Percentiles rank a stretch among this genome's conserved stretches.
These are phyloP conservation scores for Rhingia campestris DNA, from an alignment of 2,888 invertebrate genomes.

Conservation along the genomic window DNA sequence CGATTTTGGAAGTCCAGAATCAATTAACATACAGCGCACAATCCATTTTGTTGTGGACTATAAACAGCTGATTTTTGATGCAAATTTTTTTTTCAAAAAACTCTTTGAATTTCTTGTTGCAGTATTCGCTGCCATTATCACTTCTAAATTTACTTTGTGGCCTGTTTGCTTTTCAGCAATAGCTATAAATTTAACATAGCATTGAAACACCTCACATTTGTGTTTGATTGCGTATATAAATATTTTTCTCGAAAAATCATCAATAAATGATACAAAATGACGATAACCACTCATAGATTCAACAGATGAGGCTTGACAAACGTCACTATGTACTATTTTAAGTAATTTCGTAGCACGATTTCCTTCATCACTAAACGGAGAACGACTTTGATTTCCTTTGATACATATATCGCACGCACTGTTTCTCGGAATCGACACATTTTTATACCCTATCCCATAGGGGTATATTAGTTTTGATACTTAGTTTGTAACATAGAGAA, in stretches of 20 bases:
- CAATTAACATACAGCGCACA: conserved; percentile 46
- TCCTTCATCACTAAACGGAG: conserved; percentile 64
- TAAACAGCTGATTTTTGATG: conserved; percentile 57
- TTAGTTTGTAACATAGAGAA: too few species aligned
- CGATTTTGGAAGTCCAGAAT: too few species aligned
- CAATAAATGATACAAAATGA: conserved; percentile 79
- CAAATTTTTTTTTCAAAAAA: conserved; percentile 41
- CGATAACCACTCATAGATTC: conserved; percentile 77
- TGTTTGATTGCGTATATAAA: conserved; percentile 42
- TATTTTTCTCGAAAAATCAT: conserved; percentile 75
- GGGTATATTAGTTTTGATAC: too few species aligned
- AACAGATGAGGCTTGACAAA: conserved; percentile 79
- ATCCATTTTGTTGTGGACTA: conserved; percentile 47
- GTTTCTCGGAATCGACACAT: too few species aligned
- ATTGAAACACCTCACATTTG: conserved; percentile 56
- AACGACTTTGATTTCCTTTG: conserved; percentile 74
- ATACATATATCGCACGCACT: too few species aligned
- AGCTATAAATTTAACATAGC: conserved; percentile 55
- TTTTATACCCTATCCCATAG: too few species aligned
- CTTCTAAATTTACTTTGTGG: conserved; percentile 59
- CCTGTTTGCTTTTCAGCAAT: conserved; percentile 62
- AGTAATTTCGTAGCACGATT: conserved; percentile 73
- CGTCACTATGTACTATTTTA: conserved; percentile 78
- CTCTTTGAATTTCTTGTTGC: conserved; percentile 52
- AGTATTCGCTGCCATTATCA: conserved; percentile 62